Evolutionary conservation across 2,113 vertebrate species (phyloP).

Genomic region (Oryctolagus cuniculus): DNA sequence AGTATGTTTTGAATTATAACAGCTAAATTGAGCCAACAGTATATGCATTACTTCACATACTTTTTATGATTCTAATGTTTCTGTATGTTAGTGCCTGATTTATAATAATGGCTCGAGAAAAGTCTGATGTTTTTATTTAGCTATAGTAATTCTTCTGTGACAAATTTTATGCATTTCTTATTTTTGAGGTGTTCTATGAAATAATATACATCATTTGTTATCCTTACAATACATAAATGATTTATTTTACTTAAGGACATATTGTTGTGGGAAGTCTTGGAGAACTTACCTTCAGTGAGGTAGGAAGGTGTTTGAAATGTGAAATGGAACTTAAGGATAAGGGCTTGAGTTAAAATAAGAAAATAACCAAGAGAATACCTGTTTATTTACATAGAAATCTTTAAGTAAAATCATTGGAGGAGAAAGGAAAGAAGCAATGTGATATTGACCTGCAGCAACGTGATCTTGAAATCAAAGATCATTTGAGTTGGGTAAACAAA

Average conservation of each 20-base stretch:
- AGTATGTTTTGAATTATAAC: neutral
- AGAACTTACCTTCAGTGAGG: conserved; percentile 6
- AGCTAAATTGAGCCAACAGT: neutral
- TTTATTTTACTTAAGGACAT: conserved; percentile 27
- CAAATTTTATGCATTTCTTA: conserved; percentile 1
- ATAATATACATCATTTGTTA: neutral
- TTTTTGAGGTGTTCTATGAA: conserved; percentile 32
- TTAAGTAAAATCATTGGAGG: neutral
- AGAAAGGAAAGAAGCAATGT: conserved; percentile 2
- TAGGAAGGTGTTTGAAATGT: neutral
- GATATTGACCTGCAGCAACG: neutral
- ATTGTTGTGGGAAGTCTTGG: neutral
- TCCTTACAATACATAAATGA: neutral
- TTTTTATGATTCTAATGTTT: conserved; percentile 7
- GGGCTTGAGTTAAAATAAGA: neutral
- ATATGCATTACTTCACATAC: neutral
- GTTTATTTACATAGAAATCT: neutral
- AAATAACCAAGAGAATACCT: neutral
- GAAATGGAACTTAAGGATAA: conserved; percentile 4
- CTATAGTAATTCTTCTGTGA: conserved; percentile 2
- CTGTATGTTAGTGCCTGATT: conserved; percentile 28
- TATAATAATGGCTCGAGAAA: conserved; percentile 24
- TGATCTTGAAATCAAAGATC: conserved; percentile 41
- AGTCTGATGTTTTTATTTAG: conserved; percentile 17
- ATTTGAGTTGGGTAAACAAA: conserved; percentile 33